Base-by-base conservation (phyloP, 92 coral and sea anemone genomes). In the Parazoanthus atlanticus region DNA sequence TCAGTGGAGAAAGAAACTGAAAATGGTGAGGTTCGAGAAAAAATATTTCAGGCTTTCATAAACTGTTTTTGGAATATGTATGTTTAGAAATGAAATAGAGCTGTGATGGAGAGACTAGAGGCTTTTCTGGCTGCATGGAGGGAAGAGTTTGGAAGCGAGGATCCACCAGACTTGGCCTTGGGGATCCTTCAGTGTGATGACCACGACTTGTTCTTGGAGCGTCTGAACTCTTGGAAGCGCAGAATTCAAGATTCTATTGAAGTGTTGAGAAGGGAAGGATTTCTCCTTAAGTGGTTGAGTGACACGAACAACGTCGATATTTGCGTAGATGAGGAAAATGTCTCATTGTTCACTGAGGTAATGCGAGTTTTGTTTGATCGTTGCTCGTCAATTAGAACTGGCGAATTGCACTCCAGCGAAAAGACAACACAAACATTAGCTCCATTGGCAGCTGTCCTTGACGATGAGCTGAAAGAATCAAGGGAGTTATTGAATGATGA, bases 241-340 rank as follows among this genome's bases (percentile, higher is more conserved):
- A 93, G 88, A 34, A 85, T 95, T 81, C 84, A 90, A 34, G 82
- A 84, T 31, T 94, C 98, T 41, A 38, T 95, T 61, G 31, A 49
- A 54, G 88, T 76, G 86, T 21, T 95, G 65, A 88, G 91, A 88
- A 89, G 90, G 41, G 98, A 95, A 88, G 98, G 96, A 76, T 93
- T 95, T 49, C 74, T 95, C 25, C 71, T 95, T 7, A 95, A 94
- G 81, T 95, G 93, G 96, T 81, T 95, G 66, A 92, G 91, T 79
- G 94, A 81, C 79, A 88, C 93, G 36, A 78, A 85, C 16, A 85
- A 87, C 72, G 72, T 86, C 23, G 89, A 87, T 54, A 92, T 79
- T 74, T 74, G 74, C 43, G 26, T 2, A 29, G 87, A 69, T 28
- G 86, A 89, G 49, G 89, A 89, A 31, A 92, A 88, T 43, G 90